Evolutionary conservation across 2,113 vertebrate species (phyloP).

Genomic region (Typhlomys cinereus): DNA sequence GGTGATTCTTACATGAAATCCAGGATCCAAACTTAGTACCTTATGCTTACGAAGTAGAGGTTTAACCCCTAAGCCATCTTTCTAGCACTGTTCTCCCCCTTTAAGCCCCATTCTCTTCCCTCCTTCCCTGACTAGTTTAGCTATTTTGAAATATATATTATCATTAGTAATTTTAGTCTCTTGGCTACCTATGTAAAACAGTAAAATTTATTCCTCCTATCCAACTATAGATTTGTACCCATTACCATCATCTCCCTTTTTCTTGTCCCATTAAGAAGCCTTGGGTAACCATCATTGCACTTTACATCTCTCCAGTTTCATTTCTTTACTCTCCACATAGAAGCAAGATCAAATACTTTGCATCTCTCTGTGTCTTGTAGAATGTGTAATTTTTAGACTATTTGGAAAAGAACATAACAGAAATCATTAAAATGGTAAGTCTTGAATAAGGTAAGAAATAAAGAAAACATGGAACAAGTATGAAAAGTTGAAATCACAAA

Average conservation of each 20-base stretch:
- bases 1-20: too few species aligned
- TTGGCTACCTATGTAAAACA: not conserved
- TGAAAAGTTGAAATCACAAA: not conserved
- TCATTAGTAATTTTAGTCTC: not conserved
- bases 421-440: not conserved
- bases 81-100: too few species aligned
- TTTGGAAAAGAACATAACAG: not conserved
- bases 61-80: too few species aligned
- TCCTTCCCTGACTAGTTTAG: too few species aligned
- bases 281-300: not conserved
- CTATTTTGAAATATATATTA: not conserved
- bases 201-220: not conserved
- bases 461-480: not conserved
- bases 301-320: not conserved
- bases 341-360: not conserved
- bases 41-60: too few species aligned
- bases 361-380: not conserved
- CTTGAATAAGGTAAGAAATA: not conserved
- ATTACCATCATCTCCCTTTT: not conserved
- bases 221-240: not conserved
- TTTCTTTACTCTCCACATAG: not conserved
- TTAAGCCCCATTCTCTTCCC: too few species aligned
- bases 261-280: too few species aligned
- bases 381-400: not conserved
- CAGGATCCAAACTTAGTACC: too few species aligned